A percentile compares a stretch with the other conserved stretches of the same genome.
These are phyloP conservation scores for Ondatra zibethicus DNA, from an alignment of 2,113 vertebrate species.

Conservation along the genomic window DNA sequence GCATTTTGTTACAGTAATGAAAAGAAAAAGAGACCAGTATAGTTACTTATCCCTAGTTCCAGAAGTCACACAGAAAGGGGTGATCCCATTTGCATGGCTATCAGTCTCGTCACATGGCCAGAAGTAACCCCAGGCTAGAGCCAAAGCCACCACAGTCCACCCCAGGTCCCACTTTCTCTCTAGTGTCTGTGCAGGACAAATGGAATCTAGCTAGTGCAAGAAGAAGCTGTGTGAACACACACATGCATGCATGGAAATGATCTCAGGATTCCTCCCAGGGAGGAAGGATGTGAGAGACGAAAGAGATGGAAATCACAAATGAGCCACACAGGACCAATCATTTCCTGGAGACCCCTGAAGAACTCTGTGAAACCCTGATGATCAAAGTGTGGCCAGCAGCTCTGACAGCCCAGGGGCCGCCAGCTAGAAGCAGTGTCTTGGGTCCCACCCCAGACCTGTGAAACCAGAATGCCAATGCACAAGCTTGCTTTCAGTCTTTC, in stretches of 20 bases:
- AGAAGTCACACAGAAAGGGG: neutral
- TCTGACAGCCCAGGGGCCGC: neutral
- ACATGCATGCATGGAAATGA: neutral
- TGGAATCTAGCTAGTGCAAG: neutral
- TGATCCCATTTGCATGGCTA: too few relatives aligned
- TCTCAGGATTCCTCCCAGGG: neutral
- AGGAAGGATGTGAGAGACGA: neutral
- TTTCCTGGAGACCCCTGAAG: neutral
- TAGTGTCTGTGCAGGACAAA: neutral
- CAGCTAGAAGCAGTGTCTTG: neutral
- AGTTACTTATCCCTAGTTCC: neutral
- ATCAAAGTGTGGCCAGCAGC: too few relatives aligned
- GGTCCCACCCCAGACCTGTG: neutral
- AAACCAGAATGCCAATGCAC: neutral
- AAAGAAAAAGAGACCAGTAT: neutral
- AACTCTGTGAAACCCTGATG: accelerated
- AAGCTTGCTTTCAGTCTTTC: neutral
- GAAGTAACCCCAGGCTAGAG: neutral
- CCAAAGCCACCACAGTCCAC: neutral
- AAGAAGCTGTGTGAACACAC: neutral
- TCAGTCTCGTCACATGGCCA: neutral
- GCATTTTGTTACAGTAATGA: neutral
- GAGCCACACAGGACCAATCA: neutral
- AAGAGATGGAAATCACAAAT: neutral
- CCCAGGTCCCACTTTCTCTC: neutral